Percentiles rank a stretch among this genome's conserved stretches.
These are phyloP conservation scores for Drosophila atroscutellata DNA, from an alignment of 2,888 invertebrate genomes.

Conservation along the genomic window DNA sequence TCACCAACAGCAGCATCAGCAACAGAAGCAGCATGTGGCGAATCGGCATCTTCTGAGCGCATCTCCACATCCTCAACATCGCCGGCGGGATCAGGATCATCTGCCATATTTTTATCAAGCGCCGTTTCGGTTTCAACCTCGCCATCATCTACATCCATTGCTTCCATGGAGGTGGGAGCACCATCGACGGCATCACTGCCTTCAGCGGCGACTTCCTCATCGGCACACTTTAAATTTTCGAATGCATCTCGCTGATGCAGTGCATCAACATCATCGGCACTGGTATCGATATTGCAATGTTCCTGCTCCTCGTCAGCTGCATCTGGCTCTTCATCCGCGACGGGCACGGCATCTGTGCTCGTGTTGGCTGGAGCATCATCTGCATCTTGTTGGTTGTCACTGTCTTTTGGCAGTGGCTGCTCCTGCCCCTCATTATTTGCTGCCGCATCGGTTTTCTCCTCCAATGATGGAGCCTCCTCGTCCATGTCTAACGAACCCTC, in stretches of 20 bases:
- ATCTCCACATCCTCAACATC: constrained; percentile 65
- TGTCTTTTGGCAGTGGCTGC: constrained; percentile 23
- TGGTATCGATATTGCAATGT: constrained; percentile 45
- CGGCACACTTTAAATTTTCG: constrained; percentile 67
- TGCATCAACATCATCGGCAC: constrained; percentile 54
- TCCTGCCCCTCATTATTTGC: constrained; percentile 31
- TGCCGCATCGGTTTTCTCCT: constrained; percentile 53
- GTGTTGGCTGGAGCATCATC: constrained; percentile 5
- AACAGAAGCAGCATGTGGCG: constrained; percentile 38
- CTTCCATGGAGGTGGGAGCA: constrained; percentile 56
- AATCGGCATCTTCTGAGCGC: constrained; percentile 57
- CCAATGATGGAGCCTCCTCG: constrained; percentile 72
- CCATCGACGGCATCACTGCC: constrained; percentile 80
- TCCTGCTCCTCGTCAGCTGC: constrained; percentile 32
- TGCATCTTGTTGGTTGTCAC: constrained; percentile 12
- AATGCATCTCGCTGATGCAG: constrained; percentile 45
- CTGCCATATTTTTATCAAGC: constrained; percentile 20
- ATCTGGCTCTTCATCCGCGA: constrained; percentile 22
- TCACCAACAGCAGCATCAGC: constrained; percentile 32
- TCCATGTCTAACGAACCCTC: constrained; percentile 80
- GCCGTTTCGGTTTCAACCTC: constrained; percentile 59
- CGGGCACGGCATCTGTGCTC: constrained; percentile 13
- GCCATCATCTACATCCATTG: constrained; percentile 66
- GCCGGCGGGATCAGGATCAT: constrained; percentile 37
- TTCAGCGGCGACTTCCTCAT: constrained; percentile 70